Evolutionary conservation across 1,140 invertebrate species (phyloP).

Genomic region (Aleiodes sp.): DNA sequence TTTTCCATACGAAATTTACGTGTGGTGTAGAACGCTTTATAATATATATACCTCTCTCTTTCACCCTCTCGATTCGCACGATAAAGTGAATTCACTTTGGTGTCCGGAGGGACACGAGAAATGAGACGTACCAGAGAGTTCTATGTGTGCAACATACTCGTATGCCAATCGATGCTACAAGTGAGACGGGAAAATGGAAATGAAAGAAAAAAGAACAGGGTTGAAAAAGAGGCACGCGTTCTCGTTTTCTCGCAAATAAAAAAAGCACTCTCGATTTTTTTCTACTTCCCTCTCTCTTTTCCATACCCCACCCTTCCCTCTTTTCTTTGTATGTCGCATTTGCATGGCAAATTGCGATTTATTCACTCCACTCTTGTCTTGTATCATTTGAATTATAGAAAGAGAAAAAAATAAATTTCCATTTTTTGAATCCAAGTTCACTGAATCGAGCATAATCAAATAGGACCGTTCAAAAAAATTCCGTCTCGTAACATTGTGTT

Average conservation of each 20-base stretch:
- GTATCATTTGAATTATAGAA: too few species aligned
- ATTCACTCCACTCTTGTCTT: conserved; percentile 12
- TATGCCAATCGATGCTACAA: background rate
- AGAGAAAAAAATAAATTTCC: too few species aligned
- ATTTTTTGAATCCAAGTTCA: too few species aligned
- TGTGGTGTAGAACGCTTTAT: background rate
- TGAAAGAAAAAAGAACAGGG: conserved; percentile 8
- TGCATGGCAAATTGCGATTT: conserved; percentile 9
- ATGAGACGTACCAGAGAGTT: conserved; percentile 13
- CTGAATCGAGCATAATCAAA: too few species aligned
- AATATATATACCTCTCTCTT: background rate
- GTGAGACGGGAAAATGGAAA: conserved; percentile 1
- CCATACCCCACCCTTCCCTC: background rate
- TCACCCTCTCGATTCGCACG: background rate
- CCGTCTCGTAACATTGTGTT: too few species aligned
- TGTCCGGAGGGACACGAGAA: background rate
- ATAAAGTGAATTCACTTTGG: conserved; percentile 13
- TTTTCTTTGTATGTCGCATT: background rate
- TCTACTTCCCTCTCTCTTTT: background rate
- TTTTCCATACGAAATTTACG: background rate
- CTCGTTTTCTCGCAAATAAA: conserved; percentile 19
- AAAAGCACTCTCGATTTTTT: conserved; percentile 26
- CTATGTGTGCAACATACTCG: background rate
- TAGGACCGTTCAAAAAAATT: too few species aligned
- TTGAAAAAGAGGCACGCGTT: conserved; percentile 3